Base-by-base conservation (phyloP, 2,888 invertebrate species). In the Philereme transversata region DNA sequence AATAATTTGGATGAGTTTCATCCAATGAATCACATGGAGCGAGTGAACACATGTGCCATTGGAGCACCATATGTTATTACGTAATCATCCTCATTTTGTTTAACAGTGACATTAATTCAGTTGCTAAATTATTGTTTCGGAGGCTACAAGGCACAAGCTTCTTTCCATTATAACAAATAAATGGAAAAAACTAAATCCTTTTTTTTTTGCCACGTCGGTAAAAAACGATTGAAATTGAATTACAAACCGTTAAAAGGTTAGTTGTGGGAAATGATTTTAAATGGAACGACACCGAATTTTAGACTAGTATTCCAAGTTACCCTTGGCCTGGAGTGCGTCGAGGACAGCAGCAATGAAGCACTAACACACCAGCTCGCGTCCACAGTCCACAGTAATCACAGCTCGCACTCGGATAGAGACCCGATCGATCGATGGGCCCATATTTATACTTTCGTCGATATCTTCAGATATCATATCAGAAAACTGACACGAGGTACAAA, bases 371-470 rank as follows among this genome's bases (percentile, higher is more conserved):
- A 73, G 74, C 67, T 60, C 65, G 68, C 51, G 69, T 65, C 70
- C 76, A 82, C 83, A 76, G 82, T 84, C 79, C 76, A 82, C 81
- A 80, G 81, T 74, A 83, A 88, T 84, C 89, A 88, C 88, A 76
- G 82, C 81, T 79, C 79, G 80, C 84, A 88, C 83, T 88, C 81
- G 83, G 90, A 92, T 88, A 91, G 90, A 90, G 91, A 83, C 83
- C 81, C 86, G 87, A 90, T 90, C 92, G 91, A 92, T 92, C 85
- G 90, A 92, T 90, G 90, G 88, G 83, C 91, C 76, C 89, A 88
- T 92, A 92, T 92, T 90, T 92, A 92, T 92, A 92, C 90, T 84
- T 90, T 92, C 88, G 81, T 87, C 86, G 83, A 87, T 90, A 90
- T 91, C 91, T 89, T 79, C 77, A 81, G 90, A 91, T 91, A 92